These are phyloP conservation scores for Cygnus atratus DNA, from an alignment of 2,113 vertebrate species.

Conservation along the genomic window DNA sequence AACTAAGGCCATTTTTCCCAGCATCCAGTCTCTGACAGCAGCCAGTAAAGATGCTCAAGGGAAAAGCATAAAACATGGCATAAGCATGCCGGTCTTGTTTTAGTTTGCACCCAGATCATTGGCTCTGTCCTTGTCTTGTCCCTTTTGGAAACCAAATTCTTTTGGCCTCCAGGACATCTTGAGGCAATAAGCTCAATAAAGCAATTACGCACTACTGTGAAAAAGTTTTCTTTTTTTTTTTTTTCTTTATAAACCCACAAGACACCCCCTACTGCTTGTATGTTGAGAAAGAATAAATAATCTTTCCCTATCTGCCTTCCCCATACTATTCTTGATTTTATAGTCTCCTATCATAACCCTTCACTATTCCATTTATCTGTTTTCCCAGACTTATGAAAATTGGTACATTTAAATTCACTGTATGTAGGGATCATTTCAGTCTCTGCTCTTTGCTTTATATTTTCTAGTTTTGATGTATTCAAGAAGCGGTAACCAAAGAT, in stretches of 20 bases:
- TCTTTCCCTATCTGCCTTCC: background rate
- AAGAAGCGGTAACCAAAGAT: background rate
- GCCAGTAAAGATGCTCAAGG: background rate
- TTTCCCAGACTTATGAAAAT: background rate
- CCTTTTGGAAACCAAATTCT: background rate
- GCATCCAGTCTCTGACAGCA: background rate
- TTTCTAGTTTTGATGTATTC: background rate
- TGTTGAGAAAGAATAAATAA: slow-evolving; percentile 40
- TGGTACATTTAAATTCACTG: background rate
- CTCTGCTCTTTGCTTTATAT: background rate
- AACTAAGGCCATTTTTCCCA: background rate
- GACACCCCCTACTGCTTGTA: slow-evolving; percentile 22
- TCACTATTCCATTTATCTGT: background rate
- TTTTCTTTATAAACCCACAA: background rate
- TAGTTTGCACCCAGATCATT: background rate
- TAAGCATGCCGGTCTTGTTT: background rate
- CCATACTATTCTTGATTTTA: background rate
- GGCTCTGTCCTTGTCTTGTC: background rate
- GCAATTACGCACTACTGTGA: background rate
- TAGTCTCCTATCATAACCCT: background rate
- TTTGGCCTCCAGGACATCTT: slow-evolving; percentile 5
- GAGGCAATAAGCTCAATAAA: background rate
- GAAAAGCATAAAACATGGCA: background rate
- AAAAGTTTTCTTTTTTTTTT: background rate
- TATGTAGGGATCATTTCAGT: background rate